Evolutionary conservation across 2,113 vertebrate species (phyloP), one percentile per base, ranked within the genome.

Genomic region (Terrapene triunguis): DNA sequence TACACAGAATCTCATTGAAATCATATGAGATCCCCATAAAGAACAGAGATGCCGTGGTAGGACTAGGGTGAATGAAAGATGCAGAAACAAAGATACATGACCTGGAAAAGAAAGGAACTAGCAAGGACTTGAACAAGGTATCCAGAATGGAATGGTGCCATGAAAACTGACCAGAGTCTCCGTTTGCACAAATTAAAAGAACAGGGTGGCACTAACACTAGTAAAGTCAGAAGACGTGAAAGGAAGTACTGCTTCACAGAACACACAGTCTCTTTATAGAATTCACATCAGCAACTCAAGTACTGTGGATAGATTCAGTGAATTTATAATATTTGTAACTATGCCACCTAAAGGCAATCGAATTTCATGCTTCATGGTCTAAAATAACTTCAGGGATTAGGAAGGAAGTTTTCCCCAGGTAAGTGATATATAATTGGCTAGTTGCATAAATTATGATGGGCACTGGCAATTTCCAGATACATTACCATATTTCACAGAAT

Each of bases 101-200:
- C 12, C 74, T 27, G 12, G 74, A 27, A 78, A 78, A 78, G 11
- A 78, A 78, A 25, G 12, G 22, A 42, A 47, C 7, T 27, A 78
- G 44, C 38, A 78, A 14, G 10, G 8, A 47, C 25, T 38, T 38
- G 17, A n/a, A 47, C 24, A 47, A 78, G 38, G 22, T 78, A 47
- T 47, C 25, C 42, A 14, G 22, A 78, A 44, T 47, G 74, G 42
- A 78, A 78, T 3, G 4, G 11, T 47, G 22, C 14, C 13, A 44
- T 78, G 25, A 47, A 76, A 78, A 78, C 24, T 27, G 7, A 69
- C 35, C 48, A 78, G 9, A 8, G 2, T 51, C 21, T 93, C 47
- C 87, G 13, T 48, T 85, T 93, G 72, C 65, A 48, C 85, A 95
- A 83, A 84, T 10, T 62, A 62, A 62, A 16, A 21, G 88, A 82